These are phyloP conservation scores for Rhimphoctona megacephalus DNA, from an alignment of 2,888 invertebrate species.

Conservation along the genomic window DNA sequence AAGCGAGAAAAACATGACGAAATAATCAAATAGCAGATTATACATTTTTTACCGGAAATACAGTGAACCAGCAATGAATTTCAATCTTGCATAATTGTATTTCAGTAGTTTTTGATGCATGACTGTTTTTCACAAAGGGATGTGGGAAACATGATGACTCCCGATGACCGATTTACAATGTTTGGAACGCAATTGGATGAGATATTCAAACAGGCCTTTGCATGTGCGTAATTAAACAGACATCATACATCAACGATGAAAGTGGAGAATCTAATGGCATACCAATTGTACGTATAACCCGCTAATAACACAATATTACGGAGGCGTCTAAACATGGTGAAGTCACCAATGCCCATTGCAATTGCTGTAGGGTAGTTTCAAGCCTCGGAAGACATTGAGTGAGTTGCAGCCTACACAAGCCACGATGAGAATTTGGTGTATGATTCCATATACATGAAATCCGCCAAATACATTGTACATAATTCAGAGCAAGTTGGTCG, in stretches of 20 bases:
- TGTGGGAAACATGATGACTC: neutral
- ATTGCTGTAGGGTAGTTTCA: slow-evolving; percentile 64
- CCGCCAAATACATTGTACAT: slow-evolving; percentile 15
- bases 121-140: neutral
- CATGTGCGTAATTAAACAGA: slow-evolving; percentile 76
- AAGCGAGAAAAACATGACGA: slow-evolving; percentile 12
- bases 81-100: neutral
- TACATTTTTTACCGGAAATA: neutral
- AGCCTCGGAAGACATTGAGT: slow-evolving; percentile 64
- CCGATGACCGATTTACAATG: slow-evolving; percentile 40
- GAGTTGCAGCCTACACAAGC: neutral
- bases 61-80: neutral
- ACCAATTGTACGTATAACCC: slow-evolving; percentile 6
- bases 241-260: slow-evolving; percentile 63
- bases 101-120: neutral
- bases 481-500: slow-evolving; percentile 14
- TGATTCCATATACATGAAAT: slow-evolving; percentile 30
- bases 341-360: slow-evolving; percentile 2
- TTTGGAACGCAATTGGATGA: slow-evolving; percentile 14
- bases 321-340: slow-evolving; percentile 29
- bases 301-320: slow-evolving; percentile 19
- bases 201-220: slow-evolving; percentile 73
- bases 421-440: slow-evolving; percentile 3
- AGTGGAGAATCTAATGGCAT: slow-evolving; percentile 62
- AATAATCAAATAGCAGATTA: neutral